A percentile compares a stretch with the other conserved stretches of the same genome.
These are phyloP conservation scores for Osmerus mordax DNA, from an alignment of 2,113 vertebrate species.

Conservation along the genomic window DNA sequence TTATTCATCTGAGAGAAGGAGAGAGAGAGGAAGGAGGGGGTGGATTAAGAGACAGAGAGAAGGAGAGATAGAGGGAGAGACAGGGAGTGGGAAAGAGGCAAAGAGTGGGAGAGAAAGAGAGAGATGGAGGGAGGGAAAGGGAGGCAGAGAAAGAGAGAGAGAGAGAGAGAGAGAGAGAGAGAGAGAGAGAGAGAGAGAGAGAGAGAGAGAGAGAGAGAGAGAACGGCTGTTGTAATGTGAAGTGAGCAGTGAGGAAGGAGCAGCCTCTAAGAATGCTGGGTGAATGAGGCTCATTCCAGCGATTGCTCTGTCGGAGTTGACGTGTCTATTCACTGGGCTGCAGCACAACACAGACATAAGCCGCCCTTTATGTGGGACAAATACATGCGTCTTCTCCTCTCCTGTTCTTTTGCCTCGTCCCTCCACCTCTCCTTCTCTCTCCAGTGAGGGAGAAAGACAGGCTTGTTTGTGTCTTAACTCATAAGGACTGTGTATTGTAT, in stretches of 20 bases:
- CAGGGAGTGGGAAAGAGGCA: neutral
- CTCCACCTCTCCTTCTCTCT: neutral
- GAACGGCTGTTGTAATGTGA: neutral
- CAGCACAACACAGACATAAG: neutral
- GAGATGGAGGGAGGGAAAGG: neutral
- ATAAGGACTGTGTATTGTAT: neutral
- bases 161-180: neutral
- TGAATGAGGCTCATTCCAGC: neutral
- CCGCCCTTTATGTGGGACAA: neutral
- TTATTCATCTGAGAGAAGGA: neutral
- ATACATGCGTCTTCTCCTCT: neutral
- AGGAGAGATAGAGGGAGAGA: neutral
- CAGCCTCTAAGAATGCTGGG: neutral
- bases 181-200: neutral
- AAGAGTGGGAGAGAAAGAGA: neutral
- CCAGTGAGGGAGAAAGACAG: too few species aligned
- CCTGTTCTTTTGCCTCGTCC: neutral
- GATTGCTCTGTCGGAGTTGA: neutral
- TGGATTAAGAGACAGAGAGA: neutral
- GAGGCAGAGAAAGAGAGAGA: neutral
- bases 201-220: neutral
- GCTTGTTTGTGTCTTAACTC: neutral
- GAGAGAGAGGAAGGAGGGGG: too few species aligned
- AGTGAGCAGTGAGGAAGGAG: neutral
- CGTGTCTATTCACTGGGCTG: neutral